Conservation (phyloP, 2,113 vertebrate genomes). For the Oryzias javanicus region DNA sequence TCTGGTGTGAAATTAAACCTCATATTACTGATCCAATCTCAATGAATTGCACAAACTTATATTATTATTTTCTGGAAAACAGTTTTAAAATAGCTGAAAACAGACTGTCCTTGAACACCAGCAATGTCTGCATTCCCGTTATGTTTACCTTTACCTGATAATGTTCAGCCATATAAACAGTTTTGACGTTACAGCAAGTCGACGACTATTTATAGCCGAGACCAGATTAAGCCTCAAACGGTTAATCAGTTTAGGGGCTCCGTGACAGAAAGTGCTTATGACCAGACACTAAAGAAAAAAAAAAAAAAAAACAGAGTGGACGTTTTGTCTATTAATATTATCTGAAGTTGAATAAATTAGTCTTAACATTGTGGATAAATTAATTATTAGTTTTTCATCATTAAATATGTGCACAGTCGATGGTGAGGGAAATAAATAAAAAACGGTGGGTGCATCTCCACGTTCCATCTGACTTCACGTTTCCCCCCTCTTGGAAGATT, state of each 20-base stretch:
- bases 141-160: neutral
- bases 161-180: neutral
- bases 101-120: neutral
- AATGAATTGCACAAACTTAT: too few relatives aligned
- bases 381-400: too few relatives aligned
- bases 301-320: neutral
- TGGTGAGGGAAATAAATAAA: too few relatives aligned
- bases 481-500: conserved; percentile 1
- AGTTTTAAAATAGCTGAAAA: neutral
- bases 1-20: too few relatives aligned
- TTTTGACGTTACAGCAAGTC: neutral
- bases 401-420: too few relatives aligned
- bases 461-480: neutral
- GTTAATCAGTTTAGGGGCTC: conserved; percentile 70
- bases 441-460: too few relatives aligned
- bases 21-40: too few relatives aligned
- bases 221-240: conserved; percentile 52
- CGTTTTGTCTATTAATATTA: neutral
- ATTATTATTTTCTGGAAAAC: too few relatives aligned
- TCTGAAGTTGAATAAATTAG: neutral
- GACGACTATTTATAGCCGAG: conserved; percentile 57
- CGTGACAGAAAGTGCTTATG: conserved; percentile 34
- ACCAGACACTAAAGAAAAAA: neutral
- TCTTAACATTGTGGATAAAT: neutral
- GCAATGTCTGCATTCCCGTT: neutral